Evolutionary conservation across 2,888 invertebrate genomes (phyloP).

Genomic region (Heliconius erato): DNA sequence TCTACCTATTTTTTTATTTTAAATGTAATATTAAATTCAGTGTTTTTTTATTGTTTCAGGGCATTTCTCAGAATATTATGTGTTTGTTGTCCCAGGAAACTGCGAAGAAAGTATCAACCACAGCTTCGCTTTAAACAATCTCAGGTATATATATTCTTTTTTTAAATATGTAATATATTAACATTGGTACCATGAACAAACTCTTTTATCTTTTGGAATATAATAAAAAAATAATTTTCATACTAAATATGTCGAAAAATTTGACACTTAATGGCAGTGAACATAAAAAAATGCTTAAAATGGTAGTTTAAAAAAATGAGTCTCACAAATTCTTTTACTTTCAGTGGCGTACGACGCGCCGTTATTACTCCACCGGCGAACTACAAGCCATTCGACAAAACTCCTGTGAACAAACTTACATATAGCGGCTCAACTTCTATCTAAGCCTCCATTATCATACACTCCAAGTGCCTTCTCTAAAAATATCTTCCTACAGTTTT

Average conservation of each 20-base stretch:
- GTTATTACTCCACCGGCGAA: constrained; percentile 93
- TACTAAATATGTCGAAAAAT: neutral
- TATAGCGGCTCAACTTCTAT: constrained; percentile 86
- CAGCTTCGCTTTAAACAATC: constrained; percentile 94
- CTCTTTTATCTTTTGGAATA: neutral
- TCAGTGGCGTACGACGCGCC: constrained; percentile 90
- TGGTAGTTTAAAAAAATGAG: neutral
- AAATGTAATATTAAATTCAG: neutral
- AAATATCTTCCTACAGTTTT: constrained; percentile 58
- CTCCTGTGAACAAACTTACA: constrained; percentile 94
- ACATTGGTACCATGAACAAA: neutral
- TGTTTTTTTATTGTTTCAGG: constrained; percentile 85
- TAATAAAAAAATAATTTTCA: neutral
- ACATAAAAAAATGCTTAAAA: neutral
- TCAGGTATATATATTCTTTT: constrained; percentile 85
- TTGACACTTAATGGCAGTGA: neutral
- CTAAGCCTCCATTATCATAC: constrained; percentile 58
- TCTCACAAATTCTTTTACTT: constrained; percentile 68
- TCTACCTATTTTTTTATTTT: neutral
- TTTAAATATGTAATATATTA: neutral
- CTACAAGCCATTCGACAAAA: constrained; percentile 91
- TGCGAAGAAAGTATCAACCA: constrained; percentile 92
- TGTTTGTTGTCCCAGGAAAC: constrained; percentile 93
- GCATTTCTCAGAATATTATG: constrained; percentile 97
- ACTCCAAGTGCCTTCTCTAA: constrained; percentile 75